Base-by-base conservation (phyloP, 2,797 vertebrate species). In the Amblyopsis hoosieri region DNA sequence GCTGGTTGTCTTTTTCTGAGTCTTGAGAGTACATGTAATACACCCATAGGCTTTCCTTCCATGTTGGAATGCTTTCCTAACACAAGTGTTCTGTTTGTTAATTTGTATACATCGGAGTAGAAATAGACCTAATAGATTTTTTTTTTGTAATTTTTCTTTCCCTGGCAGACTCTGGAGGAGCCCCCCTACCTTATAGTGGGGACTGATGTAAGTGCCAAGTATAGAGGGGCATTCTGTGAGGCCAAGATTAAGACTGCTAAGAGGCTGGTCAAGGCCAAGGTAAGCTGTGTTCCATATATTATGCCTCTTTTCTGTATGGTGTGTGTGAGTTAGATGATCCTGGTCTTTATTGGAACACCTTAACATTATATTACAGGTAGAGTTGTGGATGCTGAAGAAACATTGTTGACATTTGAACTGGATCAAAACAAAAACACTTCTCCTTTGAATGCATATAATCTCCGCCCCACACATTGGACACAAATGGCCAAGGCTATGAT, bases 201-300 rank as follows among this genome's bases (percentile, higher is more conserved):
- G 85, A 94, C 93, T 11, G 93, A 94, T 62, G 93, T 94, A 64
- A 94, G 93, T 47, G 93, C 93, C 83, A 94, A 94, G 81, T 94
- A 94, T 83, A 78, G 93, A 84, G 93, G 93, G 71, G 93, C 93
- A 57, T 94, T 94, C 86, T 94, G 93, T 45, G 93, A 94, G 82
- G 93, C 93, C 75, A 94, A 94, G 86, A 94, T 94, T 66, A 94
- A 94, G 88, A 93, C 87, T 8, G 92, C 91, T 71, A 94, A 94
- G 86, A 89, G 91, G 69, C 91, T 94, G 63, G 93, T 94, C 62
- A 94, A 93, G 85, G 93, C 92, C 54, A 94, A 94, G 91, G 93
- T 94, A 88, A 90, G 90, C 75, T 57, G n/a, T 66, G 72, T 75
- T 79, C 37, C 37, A 42, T 42, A 42, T 42, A 42, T 42, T 42